These are phyloP conservation scores for Tichodroma muraria DNA, from an alignment of 2,113 vertebrate species.

Conservation along the genomic window DNA sequence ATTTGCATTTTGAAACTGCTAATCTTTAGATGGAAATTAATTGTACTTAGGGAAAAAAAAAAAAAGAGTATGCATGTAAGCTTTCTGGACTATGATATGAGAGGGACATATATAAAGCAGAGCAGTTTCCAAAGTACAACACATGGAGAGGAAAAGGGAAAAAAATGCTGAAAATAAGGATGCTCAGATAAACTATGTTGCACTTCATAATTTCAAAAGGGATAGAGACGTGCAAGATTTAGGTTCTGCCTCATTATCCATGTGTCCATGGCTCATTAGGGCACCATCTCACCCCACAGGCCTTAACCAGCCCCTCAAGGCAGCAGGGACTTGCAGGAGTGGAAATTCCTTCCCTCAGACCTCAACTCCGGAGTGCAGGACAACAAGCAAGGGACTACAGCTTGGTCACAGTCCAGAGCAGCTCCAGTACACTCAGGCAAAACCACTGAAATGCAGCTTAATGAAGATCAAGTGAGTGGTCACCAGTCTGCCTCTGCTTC, in stretches of 20 bases:
- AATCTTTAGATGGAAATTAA: constrained; percentile 44
- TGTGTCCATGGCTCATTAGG: not conserved
- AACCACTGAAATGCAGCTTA: not conserved
- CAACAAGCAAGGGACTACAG: not conserved
- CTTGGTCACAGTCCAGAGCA: not conserved
- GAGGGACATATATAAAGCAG: constrained; percentile 36
- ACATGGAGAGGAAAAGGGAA: not conserved
- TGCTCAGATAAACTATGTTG: not conserved
- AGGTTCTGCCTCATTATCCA: not conserved
- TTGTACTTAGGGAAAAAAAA: not conserved
- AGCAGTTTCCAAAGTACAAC: not conserved
- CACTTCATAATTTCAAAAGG: not conserved
- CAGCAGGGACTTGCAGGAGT: not conserved
- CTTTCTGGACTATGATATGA: constrained; percentile 7
- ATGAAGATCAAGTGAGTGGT: not conserved
- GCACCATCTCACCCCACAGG: not conserved
- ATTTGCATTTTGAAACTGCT: not conserved
- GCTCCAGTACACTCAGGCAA: not conserved
- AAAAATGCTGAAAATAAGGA: not conserved
- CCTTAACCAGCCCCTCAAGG: fast-evolving
- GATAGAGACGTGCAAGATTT: not conserved
- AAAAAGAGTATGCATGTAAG: not conserved
- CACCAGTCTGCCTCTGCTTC: not conserved
- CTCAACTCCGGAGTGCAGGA: not conserved
- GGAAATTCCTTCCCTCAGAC: not conserved